Evolutionary conservation across 1,140 invertebrate species (phyloP), one percentile per base, ranked within the genome.

Genomic region (Pectinophora gossypiella): DNA sequence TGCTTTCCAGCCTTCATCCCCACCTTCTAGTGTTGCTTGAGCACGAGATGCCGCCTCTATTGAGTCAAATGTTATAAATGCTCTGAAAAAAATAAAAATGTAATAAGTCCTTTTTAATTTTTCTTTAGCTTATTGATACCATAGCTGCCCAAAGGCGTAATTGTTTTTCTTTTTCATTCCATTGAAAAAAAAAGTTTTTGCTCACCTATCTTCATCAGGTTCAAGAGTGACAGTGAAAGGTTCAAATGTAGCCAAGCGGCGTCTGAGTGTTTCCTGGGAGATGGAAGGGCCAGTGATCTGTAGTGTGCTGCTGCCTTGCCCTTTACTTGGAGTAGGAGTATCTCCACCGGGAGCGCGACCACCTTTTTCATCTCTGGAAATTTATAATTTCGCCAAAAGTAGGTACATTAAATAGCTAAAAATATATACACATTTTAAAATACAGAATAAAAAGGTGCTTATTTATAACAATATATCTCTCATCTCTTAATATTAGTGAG

Each of bases 41-140:
- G 97, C 96, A 66, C 93, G 91, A 44, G 96, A 94, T 10, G 96
- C 95, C 23, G 93, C 91, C 58, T 97, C 96, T 13, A 94, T 89
- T 69, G 95, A 96, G 57, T 97, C 96, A 89, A 98, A 99, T 3
- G 96, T 97, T 5, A 99, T 91, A 89, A 97, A 98, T 7, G 95
- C 96, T 74, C 96, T 95, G 72, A 90, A 89, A 75, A 2, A 20
- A 6, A 40, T n/a, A n/a, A n/a, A n/a, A n/a, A n/a, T n/a, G n/a
- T n/a, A n/a, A n/a, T n/a, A n/a, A n/a, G n/a, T n/a, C n/a, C n/a
- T n/a, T n/a, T n/a, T n/a, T n/a, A n/a, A n/a, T n/a, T n/a, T n/a
- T n/a, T n/a, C n/a, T n/a, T n/a, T n/a, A n/a, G n/a, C n/a, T n/a
- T n/a, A n/a, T n/a, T n/a, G n/a, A n/a, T n/a, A n/a, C n/a, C n/a